Percentiles rank a stretch among this genome's conserved stretches.
phyloP scores from a whole-genome alignment of 1,140 invertebrate species.

The Cydia splendana region DNA sequence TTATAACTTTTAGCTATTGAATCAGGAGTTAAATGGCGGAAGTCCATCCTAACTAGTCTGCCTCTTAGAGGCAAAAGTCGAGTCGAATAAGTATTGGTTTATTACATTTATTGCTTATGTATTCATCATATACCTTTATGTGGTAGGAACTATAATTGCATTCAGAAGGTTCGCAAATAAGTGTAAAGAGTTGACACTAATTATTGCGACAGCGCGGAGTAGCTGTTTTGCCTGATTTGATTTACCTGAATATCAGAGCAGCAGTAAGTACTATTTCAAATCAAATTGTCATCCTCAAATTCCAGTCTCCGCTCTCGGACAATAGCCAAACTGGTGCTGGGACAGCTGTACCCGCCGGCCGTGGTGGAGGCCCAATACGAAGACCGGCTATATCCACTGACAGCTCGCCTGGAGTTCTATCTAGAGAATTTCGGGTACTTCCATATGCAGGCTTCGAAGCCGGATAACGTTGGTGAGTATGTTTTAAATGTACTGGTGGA shows the following conservation, averaged over 20 bases:
- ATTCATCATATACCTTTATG: no score
- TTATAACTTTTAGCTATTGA: no score
- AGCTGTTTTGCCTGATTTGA: no score
- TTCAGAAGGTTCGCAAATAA: no score
- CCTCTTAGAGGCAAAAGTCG: no score
- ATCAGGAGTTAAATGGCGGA: no score
- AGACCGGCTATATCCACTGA: conserved; percentile 25
- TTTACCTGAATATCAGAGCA: background rate
- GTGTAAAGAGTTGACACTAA: no score
- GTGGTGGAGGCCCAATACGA: conserved; percentile 26
- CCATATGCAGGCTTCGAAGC: conserved; percentile 24
- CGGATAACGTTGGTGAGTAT: conserved; percentile 30
- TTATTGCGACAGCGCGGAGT: no score
- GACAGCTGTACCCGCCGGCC: conserved; percentile 7
- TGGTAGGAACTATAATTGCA: no score
- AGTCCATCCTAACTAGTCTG: no score
- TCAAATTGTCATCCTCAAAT: background rate
- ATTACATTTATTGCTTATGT: no score
- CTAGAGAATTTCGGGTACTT: conserved; percentile 27
- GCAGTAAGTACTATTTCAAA: background rate
- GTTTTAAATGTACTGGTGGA: background rate
- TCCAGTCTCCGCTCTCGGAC: conserved; percentile 6
- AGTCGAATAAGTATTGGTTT: no score
- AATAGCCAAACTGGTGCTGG: conserved; percentile 15
- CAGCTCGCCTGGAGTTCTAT: background rate